Evolutionary conservation across 2,888 invertebrate species (phyloP).

Genomic region (Calameuta filiformis): DNA sequence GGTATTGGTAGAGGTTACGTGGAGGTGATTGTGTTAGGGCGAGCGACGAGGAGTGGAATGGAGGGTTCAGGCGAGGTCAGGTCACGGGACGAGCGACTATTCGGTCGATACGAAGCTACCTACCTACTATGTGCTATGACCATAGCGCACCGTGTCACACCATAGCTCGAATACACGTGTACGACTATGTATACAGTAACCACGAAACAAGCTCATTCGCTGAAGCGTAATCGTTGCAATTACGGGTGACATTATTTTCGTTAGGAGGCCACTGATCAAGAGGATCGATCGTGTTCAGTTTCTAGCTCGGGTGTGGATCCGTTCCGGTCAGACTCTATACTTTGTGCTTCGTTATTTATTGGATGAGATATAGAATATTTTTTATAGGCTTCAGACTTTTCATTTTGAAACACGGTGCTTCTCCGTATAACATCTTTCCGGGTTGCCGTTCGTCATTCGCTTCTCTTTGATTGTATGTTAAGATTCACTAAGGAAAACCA

Average conservation of each 20-base stretch:
- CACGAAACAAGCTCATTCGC: neutral
- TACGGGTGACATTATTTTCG: constrained; percentile 19
- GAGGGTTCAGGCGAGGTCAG: constrained; percentile 65
- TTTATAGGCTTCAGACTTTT: neutral
- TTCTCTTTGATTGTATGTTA: neutral
- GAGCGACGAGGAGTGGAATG: constrained; percentile 45
- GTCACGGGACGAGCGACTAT: constrained; percentile 57
- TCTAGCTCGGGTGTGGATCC: neutral
- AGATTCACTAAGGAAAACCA: neutral
- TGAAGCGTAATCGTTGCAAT: constrained; percentile 18
- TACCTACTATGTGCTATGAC: neutral
- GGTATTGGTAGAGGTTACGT: constrained; percentile 30
- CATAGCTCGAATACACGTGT: neutral
- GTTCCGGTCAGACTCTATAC: neutral
- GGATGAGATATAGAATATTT: neutral
- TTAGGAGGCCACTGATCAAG: neutral
- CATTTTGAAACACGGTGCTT: neutral
- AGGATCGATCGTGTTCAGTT: neutral
- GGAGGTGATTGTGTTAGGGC: constrained; percentile 55
- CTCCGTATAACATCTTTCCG: neutral
- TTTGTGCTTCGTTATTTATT: neutral
- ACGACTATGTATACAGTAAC: constrained; percentile 9
- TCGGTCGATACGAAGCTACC: constrained; percentile 6
- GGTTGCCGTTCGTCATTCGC: neutral
- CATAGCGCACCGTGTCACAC: constrained; percentile 1